Conservation (phyloP, 2,888 invertebrate species). For the Monochamus alternatus region DNA sequence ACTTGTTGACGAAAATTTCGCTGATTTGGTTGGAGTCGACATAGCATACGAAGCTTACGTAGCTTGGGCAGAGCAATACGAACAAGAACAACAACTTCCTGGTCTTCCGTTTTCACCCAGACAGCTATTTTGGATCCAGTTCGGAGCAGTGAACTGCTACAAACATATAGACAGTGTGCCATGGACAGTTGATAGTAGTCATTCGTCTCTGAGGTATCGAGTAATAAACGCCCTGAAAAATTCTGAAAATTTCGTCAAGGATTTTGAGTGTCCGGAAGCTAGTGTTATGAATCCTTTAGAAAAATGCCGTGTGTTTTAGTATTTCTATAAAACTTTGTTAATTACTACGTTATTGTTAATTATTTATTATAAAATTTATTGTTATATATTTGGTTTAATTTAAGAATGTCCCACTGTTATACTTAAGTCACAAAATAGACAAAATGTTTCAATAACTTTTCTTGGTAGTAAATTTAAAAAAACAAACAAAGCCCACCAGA, state of each 20-base stretch:
- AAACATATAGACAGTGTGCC: conserved; percentile 6
- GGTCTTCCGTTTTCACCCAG: conserved; percentile 77
- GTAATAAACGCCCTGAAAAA: conserved; percentile 76
- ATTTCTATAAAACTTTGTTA: background rate
- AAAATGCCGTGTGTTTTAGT: conserved; percentile 69
- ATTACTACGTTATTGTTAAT: background rate
- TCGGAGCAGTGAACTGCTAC: conserved; percentile 17
- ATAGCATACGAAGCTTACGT: conserved; percentile 89
- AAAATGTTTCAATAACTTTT: no score
- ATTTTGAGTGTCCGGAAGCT: conserved; percentile 74
- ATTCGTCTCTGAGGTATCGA: conserved; percentile 2
- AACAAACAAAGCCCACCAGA: no score
- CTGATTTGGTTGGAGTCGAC: conserved; percentile 83
- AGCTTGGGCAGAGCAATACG: conserved; percentile 79
- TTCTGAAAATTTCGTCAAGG: conserved; percentile 74
- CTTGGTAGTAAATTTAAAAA: no score
- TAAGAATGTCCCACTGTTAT: background rate
- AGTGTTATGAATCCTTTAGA: conserved; percentile 74
- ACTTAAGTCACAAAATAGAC: no score
- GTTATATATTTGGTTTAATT: background rate
- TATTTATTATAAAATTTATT: background rate
- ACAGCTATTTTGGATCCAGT: conserved; percentile 82
- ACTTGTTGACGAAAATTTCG: conserved; percentile 7
- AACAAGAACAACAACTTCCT: conserved; percentile 74
- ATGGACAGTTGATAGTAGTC: background rate